These are phyloP conservation scores for Drosophila crucigera DNA, from an alignment of 2,888 invertebrate genomes.

Conservation along the genomic window DNA sequence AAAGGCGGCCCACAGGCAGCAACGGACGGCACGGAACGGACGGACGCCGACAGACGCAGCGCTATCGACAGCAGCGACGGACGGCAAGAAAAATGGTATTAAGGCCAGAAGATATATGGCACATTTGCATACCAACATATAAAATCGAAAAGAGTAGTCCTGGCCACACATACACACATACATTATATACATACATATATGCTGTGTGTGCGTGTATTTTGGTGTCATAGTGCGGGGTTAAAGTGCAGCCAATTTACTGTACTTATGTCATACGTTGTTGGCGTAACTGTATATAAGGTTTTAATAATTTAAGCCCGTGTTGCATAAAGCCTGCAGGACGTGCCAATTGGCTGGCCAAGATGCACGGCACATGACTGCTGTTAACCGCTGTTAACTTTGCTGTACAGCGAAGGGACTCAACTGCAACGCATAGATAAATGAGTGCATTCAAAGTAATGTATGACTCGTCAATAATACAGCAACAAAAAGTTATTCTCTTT, in stretches of 20 bases:
- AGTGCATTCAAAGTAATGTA: constrained; percentile 46
- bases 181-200: neutral
- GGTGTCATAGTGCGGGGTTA: constrained; percentile 35
- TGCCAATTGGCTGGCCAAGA: constrained; percentile 44
- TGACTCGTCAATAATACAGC: constrained; percentile 59
- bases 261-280: constrained; percentile 56
- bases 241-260: constrained; percentile 67
- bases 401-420: constrained; percentile 4
- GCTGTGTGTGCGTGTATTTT: neutral
- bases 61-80: constrained; percentile 59
- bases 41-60: constrained; percentile 1
- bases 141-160: constrained; percentile 25
- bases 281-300: constrained; percentile 39
- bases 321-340: constrained; percentile 49
- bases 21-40: neutral
- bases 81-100: constrained; percentile 73
- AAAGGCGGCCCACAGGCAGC: constrained; percentile 35
- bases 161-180: neutral
- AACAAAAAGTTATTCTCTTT: constrained; percentile 58
- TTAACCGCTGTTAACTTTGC: constrained; percentile 26
- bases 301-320: constrained; percentile 71
- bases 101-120: constrained; percentile 70
- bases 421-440: constrained; percentile 49
- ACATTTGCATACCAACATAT: constrained; percentile 61
- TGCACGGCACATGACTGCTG: constrained; percentile 26